These are phyloP conservation scores for Strigops habroptila DNA, from an alignment of 2,113 vertebrate species.

Conservation along the genomic window DNA sequence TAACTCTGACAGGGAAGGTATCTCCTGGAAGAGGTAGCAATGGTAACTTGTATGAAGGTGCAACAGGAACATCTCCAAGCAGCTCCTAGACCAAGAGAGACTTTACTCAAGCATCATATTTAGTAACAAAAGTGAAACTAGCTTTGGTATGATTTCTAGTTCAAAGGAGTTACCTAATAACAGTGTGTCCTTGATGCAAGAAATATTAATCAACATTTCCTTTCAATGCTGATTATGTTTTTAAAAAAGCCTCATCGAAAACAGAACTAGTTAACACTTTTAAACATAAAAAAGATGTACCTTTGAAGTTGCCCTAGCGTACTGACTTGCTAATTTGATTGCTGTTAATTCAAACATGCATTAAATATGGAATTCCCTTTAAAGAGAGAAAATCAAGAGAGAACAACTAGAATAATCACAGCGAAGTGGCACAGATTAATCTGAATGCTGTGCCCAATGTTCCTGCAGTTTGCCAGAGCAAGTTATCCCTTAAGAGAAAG, in stretches of 20 bases:
- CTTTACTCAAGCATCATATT: neutral
- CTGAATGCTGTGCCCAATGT: neutral
- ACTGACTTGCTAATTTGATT: neutral
- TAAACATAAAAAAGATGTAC: neutral
- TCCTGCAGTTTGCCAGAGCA: neutral
- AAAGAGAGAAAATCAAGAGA: neutral
- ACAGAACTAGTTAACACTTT: neutral
- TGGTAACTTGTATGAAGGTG: slow-evolving; percentile 66
- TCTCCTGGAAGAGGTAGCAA: slow-evolving; percentile 72
- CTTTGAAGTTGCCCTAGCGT: neutral
- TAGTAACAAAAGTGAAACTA: neutral
- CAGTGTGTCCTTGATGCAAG: neutral
- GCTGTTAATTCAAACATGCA: neutral
- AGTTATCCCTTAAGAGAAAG: neutral
- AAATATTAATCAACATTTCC: neutral
- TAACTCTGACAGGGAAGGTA: slow-evolving; percentile 78
- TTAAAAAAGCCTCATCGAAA: neutral
- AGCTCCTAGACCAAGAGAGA: slow-evolving; percentile 70
- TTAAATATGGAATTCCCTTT: neutral
- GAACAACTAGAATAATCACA: neutral
- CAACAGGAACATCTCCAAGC: slow-evolving; percentile 25
- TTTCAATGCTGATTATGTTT: neutral
- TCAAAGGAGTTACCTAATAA: neutral
- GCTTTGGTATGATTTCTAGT: neutral
- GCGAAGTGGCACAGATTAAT: neutral